A percentile compares a stretch with the other conserved stretches of the same genome.
phyloP scores from a whole-genome alignment of 2,888 invertebrate genomes.

The Tryphoninae sp. region DNA sequence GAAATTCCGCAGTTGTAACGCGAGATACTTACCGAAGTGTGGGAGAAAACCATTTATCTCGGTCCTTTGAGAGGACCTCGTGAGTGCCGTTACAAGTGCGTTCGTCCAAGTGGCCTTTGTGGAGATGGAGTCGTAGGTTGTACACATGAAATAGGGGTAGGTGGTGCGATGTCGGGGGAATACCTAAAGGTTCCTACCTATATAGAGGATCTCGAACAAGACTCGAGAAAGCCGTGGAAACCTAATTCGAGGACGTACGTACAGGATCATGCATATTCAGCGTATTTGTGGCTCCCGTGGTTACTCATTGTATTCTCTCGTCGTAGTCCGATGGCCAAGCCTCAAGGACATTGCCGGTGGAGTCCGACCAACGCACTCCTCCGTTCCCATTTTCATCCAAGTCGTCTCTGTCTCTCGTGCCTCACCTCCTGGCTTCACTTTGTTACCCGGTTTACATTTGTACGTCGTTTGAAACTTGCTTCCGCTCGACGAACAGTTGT shows the following conservation, averaged over 20 bases:
- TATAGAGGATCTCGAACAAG: conserved; percentile 63
- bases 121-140: conserved; percentile 22
- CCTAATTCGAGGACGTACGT: conserved; percentile 77
- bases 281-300: conserved; percentile 74
- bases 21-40: conserved; percentile 1
- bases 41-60: conserved; percentile 25
- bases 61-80: background rate
- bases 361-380: conserved; percentile 53
- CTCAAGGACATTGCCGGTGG: conserved; percentile 71
- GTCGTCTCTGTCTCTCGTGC: conserved; percentile 17
- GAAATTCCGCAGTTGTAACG: conserved; percentile 5
- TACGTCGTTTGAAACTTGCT: conserved; percentile 39
- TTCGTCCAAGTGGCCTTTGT: conserved; percentile 36
- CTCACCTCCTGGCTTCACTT: conserved; percentile 40
- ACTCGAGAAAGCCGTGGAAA: conserved; percentile 74
- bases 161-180: too few relatives aligned
- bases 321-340: conserved; percentile 62
- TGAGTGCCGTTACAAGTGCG: conserved; percentile 30
- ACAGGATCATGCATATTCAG: conserved; percentile 78
- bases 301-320: conserved; percentile 72
- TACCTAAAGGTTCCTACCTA: background rate
- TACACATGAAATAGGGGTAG: too few relatives aligned
- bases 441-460: conserved; percentile 51
- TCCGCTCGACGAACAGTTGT: conserved; percentile 21
- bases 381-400: conserved; percentile 47